These are phyloP conservation scores for Lumbricus terrestris DNA, from an alignment of 2,888 invertebrate genomes.

Conservation along the genomic window DNA sequence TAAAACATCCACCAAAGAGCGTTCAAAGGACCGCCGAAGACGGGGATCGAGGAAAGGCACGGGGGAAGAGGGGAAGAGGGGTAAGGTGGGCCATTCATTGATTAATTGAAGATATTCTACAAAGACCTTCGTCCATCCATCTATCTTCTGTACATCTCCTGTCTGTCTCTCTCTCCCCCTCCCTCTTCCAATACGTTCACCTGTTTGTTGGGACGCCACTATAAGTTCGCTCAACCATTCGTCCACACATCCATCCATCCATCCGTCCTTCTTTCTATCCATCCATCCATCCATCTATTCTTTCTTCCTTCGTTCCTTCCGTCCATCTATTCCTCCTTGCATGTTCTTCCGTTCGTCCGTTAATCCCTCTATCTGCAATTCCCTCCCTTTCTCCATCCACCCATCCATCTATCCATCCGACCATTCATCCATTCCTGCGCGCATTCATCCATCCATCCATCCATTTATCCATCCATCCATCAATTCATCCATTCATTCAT, in stretches of 20 bases:
- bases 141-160: too few species aligned
- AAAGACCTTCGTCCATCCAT: neutral
- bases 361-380: neutral
- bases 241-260: neutral
- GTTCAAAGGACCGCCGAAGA: neutral
- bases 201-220: too few species aligned
- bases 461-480: neutral
- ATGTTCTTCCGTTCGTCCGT: neutral
- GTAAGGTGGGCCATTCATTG: neutral
- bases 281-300: neutral
- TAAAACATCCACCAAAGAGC: neutral
- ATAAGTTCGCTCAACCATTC: too few species aligned
- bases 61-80: too few species aligned
- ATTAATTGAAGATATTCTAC: neutral
- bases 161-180: too few species aligned
- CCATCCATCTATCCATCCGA: neutral
- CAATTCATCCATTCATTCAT: too few species aligned
- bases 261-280: neutral
- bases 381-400: neutral
- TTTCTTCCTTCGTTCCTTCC: neutral
- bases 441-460: neutral
- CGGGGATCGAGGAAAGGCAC: neutral
- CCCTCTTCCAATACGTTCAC: too few species aligned
- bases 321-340: neutral
- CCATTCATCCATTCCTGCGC: neutral